Base-by-base conservation (phyloP, 2,888 invertebrate genomes). In the Pelosia muscerda region DNA sequence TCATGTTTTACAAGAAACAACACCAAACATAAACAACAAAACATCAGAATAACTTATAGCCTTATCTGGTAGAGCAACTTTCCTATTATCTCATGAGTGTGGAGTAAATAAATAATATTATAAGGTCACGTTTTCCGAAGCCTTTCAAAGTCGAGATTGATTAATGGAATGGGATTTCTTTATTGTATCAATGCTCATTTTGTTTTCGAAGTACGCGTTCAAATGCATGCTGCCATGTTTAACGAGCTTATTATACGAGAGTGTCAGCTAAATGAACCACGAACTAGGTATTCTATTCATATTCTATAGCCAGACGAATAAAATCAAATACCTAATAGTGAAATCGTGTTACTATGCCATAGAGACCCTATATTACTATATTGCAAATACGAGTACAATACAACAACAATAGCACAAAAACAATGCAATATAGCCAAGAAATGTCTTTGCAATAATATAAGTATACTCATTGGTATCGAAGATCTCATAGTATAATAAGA, bases 131-230 rank as follows among this genome's bases (percentile, higher is more conserved):
- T 71, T 79, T 75, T 71, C 74, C 76, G 77, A 81, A 74, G 63
- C 54, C 61, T 62, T 69, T 64, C 19, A 56, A 63, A 54, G 66
- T 71, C 81, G 81, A 77, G 73, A 81, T 85, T 85, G 86, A 87
- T 86, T 83, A 84, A 88, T 86, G 84, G 82, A 80, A 74, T 73
- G 63, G 73, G 59, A 77, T 84, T 78, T 83, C 82, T 84, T 84
- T 84, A 85, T 79, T 77, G 73, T 82, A 80, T 79, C 77, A 72
- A 72, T 75, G 76, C 71, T 78, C 86, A 84, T 87, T 28, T 86
- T 83, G 83, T 88, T 86, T 82, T 78, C 70, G 69, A 68, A 77
- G 75, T 69, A 73, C 72, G 75, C 77, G 74, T 71, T 75, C 73
- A 72, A 57, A 63, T 79, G 74, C 77, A 78, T 77, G 76, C 75